These are phyloP conservation scores for Nephotettix cincticeps DNA, from an alignment of 1,140 invertebrate genomes.

Conservation along the genomic window DNA sequence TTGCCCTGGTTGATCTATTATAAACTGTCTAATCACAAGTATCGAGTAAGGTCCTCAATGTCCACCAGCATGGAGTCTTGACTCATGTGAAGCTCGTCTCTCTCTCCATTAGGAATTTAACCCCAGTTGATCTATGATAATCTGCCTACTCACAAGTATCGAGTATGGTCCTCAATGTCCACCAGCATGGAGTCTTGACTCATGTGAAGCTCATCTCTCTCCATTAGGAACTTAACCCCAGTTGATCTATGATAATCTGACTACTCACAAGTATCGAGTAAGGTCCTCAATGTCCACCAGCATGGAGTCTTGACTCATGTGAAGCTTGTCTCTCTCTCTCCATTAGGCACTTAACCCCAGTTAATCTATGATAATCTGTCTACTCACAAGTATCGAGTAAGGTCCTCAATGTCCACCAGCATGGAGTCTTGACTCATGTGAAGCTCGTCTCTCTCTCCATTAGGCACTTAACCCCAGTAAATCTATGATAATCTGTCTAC, in stretches of 20 bases:
- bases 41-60: conserved; percentile 92
- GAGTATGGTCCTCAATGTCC: conserved; percentile 92
- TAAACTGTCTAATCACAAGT: conserved; percentile 69
- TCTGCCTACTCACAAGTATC: conserved; percentile 75
- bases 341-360: conserved; percentile 79
- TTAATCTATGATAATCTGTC: no score
- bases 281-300: background rate
- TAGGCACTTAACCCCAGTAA: conserved; percentile 79
- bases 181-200: conserved; percentile 96
- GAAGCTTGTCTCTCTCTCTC: conserved; percentile 50
- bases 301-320: background rate
- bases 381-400: conserved; percentile 83
- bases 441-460: conserved; percentile 88
- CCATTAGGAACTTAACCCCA: conserved; percentile 81
- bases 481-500: no score
- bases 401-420: conserved; percentile 94
- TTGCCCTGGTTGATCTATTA: no score
- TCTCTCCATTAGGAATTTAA: conserved; percentile 80
- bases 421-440: conserved; percentile 98
- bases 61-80: conserved; percentile 97
- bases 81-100: conserved; percentile 94
- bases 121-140: no score
- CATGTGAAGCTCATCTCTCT: conserved; percentile 93
- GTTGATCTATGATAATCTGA: no score
- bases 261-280: background rate